Evolutionary conservation across 2,888 invertebrate species (phyloP), one percentile per base, ranked within the genome.

Genomic region (Andrena trimmerana): DNA sequence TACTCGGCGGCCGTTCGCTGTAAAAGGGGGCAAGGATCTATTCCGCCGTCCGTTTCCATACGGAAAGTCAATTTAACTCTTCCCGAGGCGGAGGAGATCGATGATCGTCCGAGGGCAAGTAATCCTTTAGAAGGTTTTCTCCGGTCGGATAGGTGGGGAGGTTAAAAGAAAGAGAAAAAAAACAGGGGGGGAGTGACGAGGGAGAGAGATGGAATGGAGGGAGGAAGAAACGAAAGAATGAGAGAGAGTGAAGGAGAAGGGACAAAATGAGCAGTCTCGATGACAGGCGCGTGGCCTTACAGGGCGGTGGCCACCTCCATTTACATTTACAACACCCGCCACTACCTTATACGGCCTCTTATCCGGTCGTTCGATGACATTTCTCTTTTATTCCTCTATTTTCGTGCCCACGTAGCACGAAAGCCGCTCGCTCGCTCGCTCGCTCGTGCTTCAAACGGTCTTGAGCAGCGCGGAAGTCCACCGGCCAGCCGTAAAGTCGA

Each of bases 221-320:
- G 50, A 59, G 54, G 50, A 72, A 33, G 57, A 27, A 8, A 57
- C 24, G 27, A 66, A 54, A 78, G 73, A 60, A 48, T 42, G 68
- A 50, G 70, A 63, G 27, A 68, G 42, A 48, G 48, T 16, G 70
- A 73, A 54, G 66, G 63, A 42, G 69, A 50, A 73, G 79, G 74
- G 79, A 88, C 69, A 73, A 85, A 87, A 85, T 89, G 87, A 87
- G 79, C 78, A 79, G 71, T 83, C 84, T 84, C 89, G 91, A 91
- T 91, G 91, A 91, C 90, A 89, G 90, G 85, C 90, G 86, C 90
- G 86, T 90, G 87, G 88, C 90, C 91, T 90, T 91, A 91, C 91
- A 88, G 90, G 90, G 89, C 90, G 85, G 85, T 84, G 85, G 87
- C 85, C 87, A 78, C 84, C 84, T 88, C 90, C 89, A 90, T 91